Percentiles rank a stretch among this genome's conserved stretches.
Conservation (phyloP, 2,888 invertebrate species). For the Campoletis raptor region DNA sequence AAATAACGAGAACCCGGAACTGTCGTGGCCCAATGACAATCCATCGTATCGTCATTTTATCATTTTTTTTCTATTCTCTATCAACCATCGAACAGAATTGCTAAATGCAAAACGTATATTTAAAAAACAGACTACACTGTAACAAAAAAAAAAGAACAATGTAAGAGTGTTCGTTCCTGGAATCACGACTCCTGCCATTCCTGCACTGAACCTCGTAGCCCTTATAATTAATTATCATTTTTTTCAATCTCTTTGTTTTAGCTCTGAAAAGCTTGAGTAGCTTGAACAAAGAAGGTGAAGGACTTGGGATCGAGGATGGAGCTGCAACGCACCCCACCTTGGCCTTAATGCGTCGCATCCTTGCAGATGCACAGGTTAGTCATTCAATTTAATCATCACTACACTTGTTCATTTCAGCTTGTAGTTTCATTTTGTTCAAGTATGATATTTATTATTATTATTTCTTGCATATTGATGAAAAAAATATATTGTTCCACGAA, state of each 20-base stretch:
- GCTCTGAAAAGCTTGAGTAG: conserved; percentile 81
- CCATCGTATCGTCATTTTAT: conserved; percentile 3
- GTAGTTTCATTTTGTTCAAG: not conserved
- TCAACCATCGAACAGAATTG: not conserved
- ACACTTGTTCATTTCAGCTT: conserved; percentile 9
- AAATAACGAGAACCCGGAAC: conserved; percentile 54
- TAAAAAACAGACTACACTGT: not conserved
- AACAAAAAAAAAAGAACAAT: not conserved
- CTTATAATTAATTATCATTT: conserved; percentile 9
- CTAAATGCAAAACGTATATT: not conserved
- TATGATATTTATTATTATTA: not conserved
- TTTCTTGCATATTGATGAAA: not conserved
- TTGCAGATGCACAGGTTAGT: conserved; percentile 94
- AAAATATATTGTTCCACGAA: conserved; percentile 16
- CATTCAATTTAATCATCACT: not conserved
- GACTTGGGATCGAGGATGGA: conserved; percentile 82
- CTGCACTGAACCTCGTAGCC: not conserved
- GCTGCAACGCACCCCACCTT: conserved; percentile 88
- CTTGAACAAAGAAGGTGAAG: conserved; percentile 82
- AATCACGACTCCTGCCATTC: not conserved
- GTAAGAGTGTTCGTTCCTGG: not conserved
- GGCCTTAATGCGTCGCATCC: conserved; percentile 94
- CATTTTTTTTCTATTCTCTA: not conserved
- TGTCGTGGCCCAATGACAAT: conserved; percentile 37
- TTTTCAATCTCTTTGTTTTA: conserved; percentile 75